These are phyloP conservation scores for Netelia fuscicornis DNA, from an alignment of 2,888 invertebrate species.

Conservation along the genomic window DNA sequence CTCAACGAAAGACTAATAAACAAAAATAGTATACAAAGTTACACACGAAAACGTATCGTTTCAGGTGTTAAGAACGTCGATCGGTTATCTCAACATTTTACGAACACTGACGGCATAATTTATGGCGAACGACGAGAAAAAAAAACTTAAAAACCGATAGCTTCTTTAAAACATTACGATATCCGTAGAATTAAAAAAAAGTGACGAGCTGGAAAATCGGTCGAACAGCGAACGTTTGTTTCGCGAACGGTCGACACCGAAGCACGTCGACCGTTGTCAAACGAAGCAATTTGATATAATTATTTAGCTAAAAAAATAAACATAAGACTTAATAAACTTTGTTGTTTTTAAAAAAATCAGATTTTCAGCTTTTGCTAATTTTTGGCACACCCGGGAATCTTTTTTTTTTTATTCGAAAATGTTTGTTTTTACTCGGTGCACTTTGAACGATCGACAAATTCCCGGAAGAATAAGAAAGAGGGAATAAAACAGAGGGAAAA, in stretches of 20 bases:
- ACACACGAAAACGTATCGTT: constrained; percentile 23
- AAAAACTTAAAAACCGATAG: background rate
- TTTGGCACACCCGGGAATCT: too few species aligned
- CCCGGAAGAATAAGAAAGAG: background rate
- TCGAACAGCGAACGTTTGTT: too few species aligned
- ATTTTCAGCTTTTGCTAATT: background rate
- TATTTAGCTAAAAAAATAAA: background rate
- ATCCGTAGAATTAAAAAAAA: too few species aligned
- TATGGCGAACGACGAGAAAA: background rate
- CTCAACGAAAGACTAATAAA: background rate
- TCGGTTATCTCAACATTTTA: constrained; percentile 68
- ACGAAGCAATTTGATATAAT: background rate
- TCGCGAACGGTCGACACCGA: background rate
- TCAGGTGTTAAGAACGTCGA: constrained; percentile 69
- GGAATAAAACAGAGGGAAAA: background rate
- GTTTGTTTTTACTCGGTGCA: background rate
- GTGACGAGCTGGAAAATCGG: too few species aligned
- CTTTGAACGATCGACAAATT: background rate
- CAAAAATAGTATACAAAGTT: background rate
- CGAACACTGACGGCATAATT: constrained; percentile 45
- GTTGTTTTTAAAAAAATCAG: background rate
- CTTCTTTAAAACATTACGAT: too few species aligned
- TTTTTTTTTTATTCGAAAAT: background rate
- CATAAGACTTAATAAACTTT: background rate
- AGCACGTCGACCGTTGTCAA: background rate